These are phyloP conservation scores for Caenorhabditis becei DNA, from an alignment of 2,888 invertebrate species.

Conservation along the genomic window DNA sequence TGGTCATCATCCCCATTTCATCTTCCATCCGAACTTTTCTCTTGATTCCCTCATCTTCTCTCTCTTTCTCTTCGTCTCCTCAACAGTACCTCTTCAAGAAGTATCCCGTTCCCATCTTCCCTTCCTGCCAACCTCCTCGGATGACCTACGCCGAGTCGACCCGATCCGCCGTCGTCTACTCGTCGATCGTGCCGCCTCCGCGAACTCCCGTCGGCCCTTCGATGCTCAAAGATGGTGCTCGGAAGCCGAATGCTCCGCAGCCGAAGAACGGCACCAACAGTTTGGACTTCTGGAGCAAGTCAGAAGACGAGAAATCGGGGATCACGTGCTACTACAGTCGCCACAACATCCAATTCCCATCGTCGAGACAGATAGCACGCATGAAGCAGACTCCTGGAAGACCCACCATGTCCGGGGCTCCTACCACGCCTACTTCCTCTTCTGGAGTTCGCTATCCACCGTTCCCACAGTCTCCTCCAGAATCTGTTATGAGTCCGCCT, in stretches of 20 bases:
- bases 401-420: constrained; percentile 23
- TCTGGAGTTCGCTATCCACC: constrained; percentile 43
- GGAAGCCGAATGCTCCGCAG: constrained; percentile 23
- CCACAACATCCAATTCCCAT: constrained; percentile 43
- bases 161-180: constrained; percentile 38
- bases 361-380: constrained; percentile 10
- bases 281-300: constrained; percentile 68
- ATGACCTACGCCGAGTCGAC: constrained; percentile 63
- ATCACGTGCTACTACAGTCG: constrained; percentile 66
- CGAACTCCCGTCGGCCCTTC: constrained; percentile 54
- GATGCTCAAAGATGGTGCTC: constrained; percentile 39
- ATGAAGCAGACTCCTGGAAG: constrained; percentile 35
- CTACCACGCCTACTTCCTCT: constrained; percentile 10
- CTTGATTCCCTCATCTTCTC: background rate
- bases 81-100: constrained; percentile 18
- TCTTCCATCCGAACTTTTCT: background rate
- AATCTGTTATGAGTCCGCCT: constrained; percentile 53
- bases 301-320: constrained; percentile 64
- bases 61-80: background rate
- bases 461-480: constrained; percentile 39
- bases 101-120: constrained; percentile 13
- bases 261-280: constrained; percentile 51
- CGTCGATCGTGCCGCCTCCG: constrained; percentile 60
- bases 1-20: background rate
- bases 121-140: constrained; percentile 8